Evolutionary conservation across 2,888 invertebrate genomes (phyloP), one percentile per base, ranked within the genome.

Genomic region (Clitarchus hookeri): DNA sequence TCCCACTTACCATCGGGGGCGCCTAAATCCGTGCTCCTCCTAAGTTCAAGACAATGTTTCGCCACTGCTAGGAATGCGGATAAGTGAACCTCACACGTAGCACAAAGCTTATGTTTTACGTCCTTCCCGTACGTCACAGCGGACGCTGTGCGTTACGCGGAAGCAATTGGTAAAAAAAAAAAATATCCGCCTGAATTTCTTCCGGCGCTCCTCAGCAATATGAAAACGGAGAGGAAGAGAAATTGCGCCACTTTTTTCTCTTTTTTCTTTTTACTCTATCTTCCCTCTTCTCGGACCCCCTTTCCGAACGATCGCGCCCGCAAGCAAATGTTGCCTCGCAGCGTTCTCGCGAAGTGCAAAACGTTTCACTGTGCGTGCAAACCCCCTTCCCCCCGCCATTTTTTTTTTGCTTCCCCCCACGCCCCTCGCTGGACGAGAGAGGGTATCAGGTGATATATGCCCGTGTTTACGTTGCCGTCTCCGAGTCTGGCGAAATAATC

Each of bases 361-460:
- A 65, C 11, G 65, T n/a, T 65, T 65, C 4, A 36, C 65, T 65
- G 65, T 65, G 65, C 3, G 36, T 36, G 4, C n/a, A 3, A n/a
- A 65, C 65, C 65, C 65, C 23, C 48, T 48, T 65, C 65, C 65
- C 19, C 65, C n/a, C n/a, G 0, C n/a, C 65, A 2, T 1, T 6
- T 48, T 48, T 48, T 48, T 79, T 26, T 27, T 3, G 36, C 36
- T 36, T 79, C 27, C 27, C 27, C 23, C 27, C 25, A 13, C 19
- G 27, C 23, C 23, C 23, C 6, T 82, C 25, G 27, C 27, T 26
- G 13, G 36, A 25, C 13, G 27, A 36, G 36, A 36, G 82, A 82
- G n/a, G n/a, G 82, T 13, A 82, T 36, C 82, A 82, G 36, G 82
- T 82, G 82, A 82, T 82, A 36, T 82, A 82, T 82, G 82, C 36